Percentiles rank a stretch among this genome's conserved stretches.
Evolutionary conservation across 2,113 vertebrate species (phyloP).

Genomic region (Anarrhichthys ocellatus): DNA sequence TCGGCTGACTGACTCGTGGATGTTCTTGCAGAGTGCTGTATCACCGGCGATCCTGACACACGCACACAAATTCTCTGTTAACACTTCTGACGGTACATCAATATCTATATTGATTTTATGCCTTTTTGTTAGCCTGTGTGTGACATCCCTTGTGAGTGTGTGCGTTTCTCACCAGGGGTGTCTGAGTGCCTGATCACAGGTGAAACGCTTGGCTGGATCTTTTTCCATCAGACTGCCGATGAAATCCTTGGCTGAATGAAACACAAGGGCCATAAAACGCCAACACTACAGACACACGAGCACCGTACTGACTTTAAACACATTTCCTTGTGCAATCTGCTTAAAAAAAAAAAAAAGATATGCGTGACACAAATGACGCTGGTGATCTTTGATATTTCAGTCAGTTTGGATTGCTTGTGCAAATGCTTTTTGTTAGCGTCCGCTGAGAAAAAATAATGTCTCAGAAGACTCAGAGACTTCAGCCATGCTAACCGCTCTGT

Average conservation of each 20-base stretch:
- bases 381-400: not conserved
- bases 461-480: too few species aligned
- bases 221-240: constrained; percentile 98
- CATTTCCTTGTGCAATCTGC: not conserved
- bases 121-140: constrained; percentile 30
- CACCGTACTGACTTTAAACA: not conserved
- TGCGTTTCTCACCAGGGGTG: constrained; percentile 93
- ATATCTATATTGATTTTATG: constrained; percentile 22
- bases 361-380: not conserved
- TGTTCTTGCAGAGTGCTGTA: constrained; percentile 97
- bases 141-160: not conserved
- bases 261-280: not conserved
- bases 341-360: not conserved
- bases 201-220: constrained; percentile 94
- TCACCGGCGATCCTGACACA: constrained; percentile 93
- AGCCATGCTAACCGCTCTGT: too few species aligned
- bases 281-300: constrained; percentile 1
- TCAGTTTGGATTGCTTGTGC: not conserved
- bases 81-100: constrained; percentile 17
- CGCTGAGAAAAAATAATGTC: not conserved
- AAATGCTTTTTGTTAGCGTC: not conserved
- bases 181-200: constrained; percentile 94
- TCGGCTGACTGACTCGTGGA: constrained; percentile 96
- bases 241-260: constrained; percentile 92
- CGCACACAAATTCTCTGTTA: constrained; percentile 20